Conservation (phyloP, 2,888 invertebrate species). For the Erpobdella octoculata region DNA sequence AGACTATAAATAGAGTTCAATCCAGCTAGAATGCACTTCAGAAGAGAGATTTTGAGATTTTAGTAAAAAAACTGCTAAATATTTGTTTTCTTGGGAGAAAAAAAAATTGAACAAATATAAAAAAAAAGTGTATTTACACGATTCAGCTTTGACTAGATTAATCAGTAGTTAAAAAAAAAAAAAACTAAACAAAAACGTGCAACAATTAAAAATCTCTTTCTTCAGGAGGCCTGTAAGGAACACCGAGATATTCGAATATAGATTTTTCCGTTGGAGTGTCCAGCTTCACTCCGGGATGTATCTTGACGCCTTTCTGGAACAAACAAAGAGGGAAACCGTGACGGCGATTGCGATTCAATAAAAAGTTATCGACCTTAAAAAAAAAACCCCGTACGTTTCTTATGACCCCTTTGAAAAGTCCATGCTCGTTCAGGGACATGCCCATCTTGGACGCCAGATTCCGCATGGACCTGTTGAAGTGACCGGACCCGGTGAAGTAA, state of each 20-base stretch:
- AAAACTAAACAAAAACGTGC: too few relatives aligned
- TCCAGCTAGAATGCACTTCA: too few relatives aligned
- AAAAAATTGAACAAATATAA: too few relatives aligned
- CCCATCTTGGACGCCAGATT: slow-evolving; percentile 53
- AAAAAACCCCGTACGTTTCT: slow-evolving; percentile 53
- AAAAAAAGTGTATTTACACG: too few relatives aligned
- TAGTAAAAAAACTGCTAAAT: too few relatives aligned
- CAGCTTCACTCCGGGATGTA: slow-evolving; percentile 49
- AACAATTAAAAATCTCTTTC: slow-evolving; percentile 38
- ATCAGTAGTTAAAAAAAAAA: too few relatives aligned
- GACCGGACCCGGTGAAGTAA: slow-evolving; percentile 56
- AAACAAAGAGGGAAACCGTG: too few relatives aligned
- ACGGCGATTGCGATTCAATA: not conserved
- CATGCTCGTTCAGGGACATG: slow-evolving; percentile 56
- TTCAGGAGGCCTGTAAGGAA: slow-evolving; percentile 51
- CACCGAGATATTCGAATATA: slow-evolving; percentile 52
- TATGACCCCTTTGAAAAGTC: slow-evolving; percentile 55
- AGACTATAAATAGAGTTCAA: too few relatives aligned
- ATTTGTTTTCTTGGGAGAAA: too few relatives aligned
- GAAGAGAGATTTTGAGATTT: too few relatives aligned
- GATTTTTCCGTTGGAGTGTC: slow-evolving; percentile 54
- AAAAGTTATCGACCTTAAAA: not conserved
- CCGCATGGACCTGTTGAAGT: slow-evolving; percentile 55
- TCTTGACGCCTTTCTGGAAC: slow-evolving; percentile 50
- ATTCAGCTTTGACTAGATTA: too few relatives aligned